A percentile compares a stretch with the other conserved stretches of the same genome.
Conservation (phyloP, 2,797 vertebrate genomes). For the Protonibea diacanthus region DNA sequence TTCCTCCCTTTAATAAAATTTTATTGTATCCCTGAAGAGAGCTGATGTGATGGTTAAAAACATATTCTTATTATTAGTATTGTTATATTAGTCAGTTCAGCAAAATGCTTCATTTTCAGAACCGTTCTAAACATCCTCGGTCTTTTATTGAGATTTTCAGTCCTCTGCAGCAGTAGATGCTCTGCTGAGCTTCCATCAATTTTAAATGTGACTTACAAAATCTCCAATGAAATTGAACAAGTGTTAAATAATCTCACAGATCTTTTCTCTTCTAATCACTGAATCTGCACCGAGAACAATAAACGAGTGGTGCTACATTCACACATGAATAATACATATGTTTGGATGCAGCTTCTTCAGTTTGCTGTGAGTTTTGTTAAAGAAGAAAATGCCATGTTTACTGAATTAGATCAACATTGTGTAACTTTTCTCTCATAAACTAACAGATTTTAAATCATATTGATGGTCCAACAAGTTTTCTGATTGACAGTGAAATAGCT, state of each 20-base stretch:
- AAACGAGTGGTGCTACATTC: neutral
- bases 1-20: neutral
- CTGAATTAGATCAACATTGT: too few relatives aligned
- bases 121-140: neutral
- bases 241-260: neutral
- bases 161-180: neutral
- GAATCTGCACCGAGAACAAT: neutral
- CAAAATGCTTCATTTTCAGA: neutral
- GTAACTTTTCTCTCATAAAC: too few relatives aligned
- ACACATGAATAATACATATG: neutral
- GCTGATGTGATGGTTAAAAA: neutral
- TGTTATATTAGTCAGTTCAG: neutral
- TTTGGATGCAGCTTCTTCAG: neutral
- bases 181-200: neutral
- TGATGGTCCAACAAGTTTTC: too few relatives aligned
- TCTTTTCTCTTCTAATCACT: neutral
- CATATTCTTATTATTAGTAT: neutral
- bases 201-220: neutral
- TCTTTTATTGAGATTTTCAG: neutral
- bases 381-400: too few relatives aligned
- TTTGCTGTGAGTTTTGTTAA: neutral
- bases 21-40: neutral
- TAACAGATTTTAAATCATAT: too few relatives aligned
- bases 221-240: conserved; percentile 7
- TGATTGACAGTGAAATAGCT: too few relatives aligned